Conservation (phyloP, 2,888 invertebrate species). For the Drosophila greeni region DNA sequence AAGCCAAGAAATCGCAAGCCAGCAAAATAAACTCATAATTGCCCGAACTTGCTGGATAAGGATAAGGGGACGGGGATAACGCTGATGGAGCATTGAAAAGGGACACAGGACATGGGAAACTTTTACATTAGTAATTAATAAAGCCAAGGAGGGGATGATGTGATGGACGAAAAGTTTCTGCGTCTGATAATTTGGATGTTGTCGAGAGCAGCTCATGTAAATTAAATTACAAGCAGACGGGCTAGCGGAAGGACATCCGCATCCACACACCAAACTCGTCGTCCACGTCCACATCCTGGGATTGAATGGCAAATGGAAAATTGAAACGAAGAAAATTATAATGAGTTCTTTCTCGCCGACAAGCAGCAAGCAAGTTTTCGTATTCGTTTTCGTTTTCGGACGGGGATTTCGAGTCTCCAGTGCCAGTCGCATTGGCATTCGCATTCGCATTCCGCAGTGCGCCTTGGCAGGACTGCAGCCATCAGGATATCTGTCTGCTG, state of each 20-base stretch:
- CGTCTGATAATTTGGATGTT: slow-evolving; percentile 47
- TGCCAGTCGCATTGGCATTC: slow-evolving; percentile 20
- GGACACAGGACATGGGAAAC: slow-evolving; percentile 47
- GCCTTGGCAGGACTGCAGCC: slow-evolving; percentile 20
- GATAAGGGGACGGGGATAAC: slow-evolving; percentile 6
- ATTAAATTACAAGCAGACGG: slow-evolving; percentile 57
- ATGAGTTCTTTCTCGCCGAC: slow-evolving; percentile 52
- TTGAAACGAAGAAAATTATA: slow-evolving; percentile 57
- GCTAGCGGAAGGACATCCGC: slow-evolving; percentile 18
- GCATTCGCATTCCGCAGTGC: slow-evolving; percentile 16
- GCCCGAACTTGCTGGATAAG: slow-evolving; percentile 10
- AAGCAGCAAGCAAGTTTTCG: slow-evolving; percentile 30
- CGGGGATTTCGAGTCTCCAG: slow-evolving; percentile 20
- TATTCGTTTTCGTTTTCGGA: slow-evolving; percentile 31
- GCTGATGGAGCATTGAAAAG: slow-evolving; percentile 32
- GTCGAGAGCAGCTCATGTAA: slow-evolving; percentile 53
- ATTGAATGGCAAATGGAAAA: slow-evolving; percentile 54
- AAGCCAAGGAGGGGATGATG: slow-evolving; percentile 6
- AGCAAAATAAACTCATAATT: slow-evolving; percentile 51
- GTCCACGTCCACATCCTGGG: slow-evolving; percentile 30
- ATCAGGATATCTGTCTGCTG: slow-evolving; percentile 38
- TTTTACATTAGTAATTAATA: slow-evolving; percentile 67
- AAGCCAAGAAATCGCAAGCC: slow-evolving; percentile 40
- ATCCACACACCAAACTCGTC: slow-evolving; percentile 18
- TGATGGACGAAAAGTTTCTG: slow-evolving; percentile 46